Percentiles rank a stretch among this genome's conserved stretches.
phyloP scores from a whole-genome alignment of 2,797 vertebrate species.

The Sebastes itinus region DNA sequence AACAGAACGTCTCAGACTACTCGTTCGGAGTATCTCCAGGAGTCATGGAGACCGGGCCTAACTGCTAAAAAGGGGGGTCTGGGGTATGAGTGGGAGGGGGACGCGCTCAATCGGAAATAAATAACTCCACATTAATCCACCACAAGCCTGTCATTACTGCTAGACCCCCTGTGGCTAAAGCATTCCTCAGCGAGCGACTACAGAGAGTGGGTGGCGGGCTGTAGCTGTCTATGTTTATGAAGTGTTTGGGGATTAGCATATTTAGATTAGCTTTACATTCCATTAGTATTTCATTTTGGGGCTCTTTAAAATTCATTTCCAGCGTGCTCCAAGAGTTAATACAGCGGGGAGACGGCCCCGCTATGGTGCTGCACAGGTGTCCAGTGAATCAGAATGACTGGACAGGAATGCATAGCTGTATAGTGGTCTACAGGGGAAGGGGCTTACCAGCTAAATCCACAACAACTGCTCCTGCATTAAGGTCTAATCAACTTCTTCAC shows the following conservation, averaged over 20 bases:
- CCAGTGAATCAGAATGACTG: constrained; percentile 54
- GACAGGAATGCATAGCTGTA: constrained; percentile 51
- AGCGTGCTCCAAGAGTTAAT: constrained; percentile 44
- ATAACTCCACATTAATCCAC: constrained; percentile 83
- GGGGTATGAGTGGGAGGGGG: constrained; percentile 40
- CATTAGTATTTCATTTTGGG: constrained; percentile 77
- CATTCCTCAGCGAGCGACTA: constrained; percentile 76
- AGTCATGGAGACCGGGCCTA: constrained; percentile 57
- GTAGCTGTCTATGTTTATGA: constrained; percentile 73
- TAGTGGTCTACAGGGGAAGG: constrained; percentile 43
- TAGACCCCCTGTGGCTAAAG: constrained; percentile 78
- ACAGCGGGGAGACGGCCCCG: constrained; percentile 7
- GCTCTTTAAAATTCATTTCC: constrained; percentile 69
- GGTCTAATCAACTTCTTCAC: constrained; percentile 48
- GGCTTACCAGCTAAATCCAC: constrained; percentile 51
- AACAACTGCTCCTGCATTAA: constrained; percentile 40
- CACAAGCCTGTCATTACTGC: constrained; percentile 78
- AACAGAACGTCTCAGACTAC: constrained; percentile 51
- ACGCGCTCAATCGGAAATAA: constrained; percentile 78
- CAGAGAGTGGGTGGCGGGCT: constrained; percentile 70
- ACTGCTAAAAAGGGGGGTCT: constrained; percentile 26
- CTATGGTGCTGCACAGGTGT: constrained; percentile 48
- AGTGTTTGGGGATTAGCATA: constrained; percentile 82
- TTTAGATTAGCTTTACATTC: constrained; percentile 84
- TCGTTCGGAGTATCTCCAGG: constrained; percentile 48